Evolutionary conservation across 1,140 invertebrate species (phyloP), one percentile per base, ranked within the genome.

Genomic region (Temnothorax curvispinosus): DNA sequence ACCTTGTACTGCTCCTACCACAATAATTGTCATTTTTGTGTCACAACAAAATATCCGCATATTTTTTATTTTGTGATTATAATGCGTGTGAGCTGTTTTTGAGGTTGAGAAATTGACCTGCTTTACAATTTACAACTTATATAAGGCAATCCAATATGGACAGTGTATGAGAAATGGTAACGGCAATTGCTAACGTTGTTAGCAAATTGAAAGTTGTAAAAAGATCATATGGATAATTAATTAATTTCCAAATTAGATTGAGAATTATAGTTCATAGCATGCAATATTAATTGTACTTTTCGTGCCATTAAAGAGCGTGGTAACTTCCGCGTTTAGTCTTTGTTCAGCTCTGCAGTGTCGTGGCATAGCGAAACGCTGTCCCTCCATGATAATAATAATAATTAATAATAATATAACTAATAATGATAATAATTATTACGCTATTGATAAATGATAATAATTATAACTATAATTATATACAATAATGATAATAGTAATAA

Each of bases 271-370:
- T 32, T 54, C 11, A 21, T 72, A 82, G 52, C 13, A 74, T 74
- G 52, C 65, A 69, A 41, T 81, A 54, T 81, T 71, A 44, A 81
- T 78, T 84, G 54, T 84, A 89, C 50, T 87, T 91, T 94, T 94
- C 94, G 95, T 95, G 95, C 95, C 95, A 95, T 95, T 93, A 85
- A 93, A 94, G 94, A 95, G 94, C 93, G 94, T 95, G 94, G 93
- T 95, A 93, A 95, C 93, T 95, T 95, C 92, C 92, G 92, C 92
- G 92, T 92, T 91, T 94, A 95, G 93, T 95, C 93, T 94, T 93
- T 93, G 86, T 94, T 94, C 94, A 93, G 91, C 91, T 93, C 93
- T 92, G 94, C 94, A 93, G 94, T 93, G 90, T 93, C 93, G 92
- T 93, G 93, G 94, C 92, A 93, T 94, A 95, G 94, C 91, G 92